Base-by-base conservation (phyloP, 2,888 invertebrate species). In the Pseudeuparius sepicola region DNA sequence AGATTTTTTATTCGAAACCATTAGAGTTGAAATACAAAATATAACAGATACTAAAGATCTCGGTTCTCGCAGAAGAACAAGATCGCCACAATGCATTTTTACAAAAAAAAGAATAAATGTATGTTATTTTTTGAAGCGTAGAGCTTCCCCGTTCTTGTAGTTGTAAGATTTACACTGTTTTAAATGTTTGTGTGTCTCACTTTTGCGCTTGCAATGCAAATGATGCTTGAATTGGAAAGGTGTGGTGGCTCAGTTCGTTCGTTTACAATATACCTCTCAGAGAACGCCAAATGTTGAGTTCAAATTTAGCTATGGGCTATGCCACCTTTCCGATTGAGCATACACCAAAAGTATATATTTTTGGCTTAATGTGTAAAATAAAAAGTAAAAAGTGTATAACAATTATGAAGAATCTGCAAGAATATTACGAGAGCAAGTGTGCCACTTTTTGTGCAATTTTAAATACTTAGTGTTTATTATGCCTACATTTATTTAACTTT, bases 1-100 rank as follows among this genome's bases (percentile, higher is more conserved):
- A 71, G 70, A 70, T 66, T 68, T 68, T 70, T 69, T 69, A 61
- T 62, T 60, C 58, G 56, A 58, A 58, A 59, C 56, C 53, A 56
- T 57, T 55, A 57, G 52, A 52, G 49, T 52, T 52, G 49, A 54
- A 46, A 51, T 45, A 53, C 40, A 36, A 39, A 35, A 15, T 20
- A n/a, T n/a, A 47, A 51, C 48, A 49, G 52, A 49, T 49, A 46
- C 40, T 45, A 43, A 49, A 43, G 34, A 44, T 41, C n/a, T n/a
- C n/a, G n/a, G n/a, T n/a, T n/a, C n/a, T n/a, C n/a, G n/a, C n/a
- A n/a, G n/a, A n/a, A n/a, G n/a, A n/a, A n/a, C n/a, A n/a, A n/a
- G n/a, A n/a, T n/a, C n/a, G n/a, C n/a, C n/a, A n/a, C 44, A 50
- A 52, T 50, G 47, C 48, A 48, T 52, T 51, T 50, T 45, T 51